These are phyloP conservation scores for Lagenorhynchus albirostris DNA, from an alignment of 2,113 vertebrate genomes.

Conservation along the genomic window DNA sequence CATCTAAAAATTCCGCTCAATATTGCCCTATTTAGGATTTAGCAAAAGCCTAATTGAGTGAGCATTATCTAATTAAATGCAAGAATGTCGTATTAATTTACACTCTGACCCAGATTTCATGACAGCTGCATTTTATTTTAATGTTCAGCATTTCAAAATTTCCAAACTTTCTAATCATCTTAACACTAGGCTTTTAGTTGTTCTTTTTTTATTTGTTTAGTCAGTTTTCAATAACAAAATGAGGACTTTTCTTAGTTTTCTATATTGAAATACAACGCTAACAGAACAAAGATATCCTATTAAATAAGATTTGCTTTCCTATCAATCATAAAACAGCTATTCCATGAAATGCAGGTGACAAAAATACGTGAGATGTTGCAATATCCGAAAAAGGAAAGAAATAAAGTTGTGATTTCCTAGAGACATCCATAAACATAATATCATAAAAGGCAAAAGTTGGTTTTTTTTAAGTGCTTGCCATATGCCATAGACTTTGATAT, in stretches of 20 bases:
- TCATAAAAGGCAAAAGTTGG: not conserved
- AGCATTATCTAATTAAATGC: not conserved
- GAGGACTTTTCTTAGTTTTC: not conserved
- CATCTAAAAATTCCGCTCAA: not conserved
- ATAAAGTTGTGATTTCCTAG: not conserved
- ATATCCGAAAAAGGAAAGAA: not conserved
- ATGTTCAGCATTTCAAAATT: not conserved
- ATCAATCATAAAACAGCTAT: not conserved
- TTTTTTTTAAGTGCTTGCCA: not conserved
- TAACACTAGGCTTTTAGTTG: not conserved
- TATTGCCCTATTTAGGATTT: not conserved
- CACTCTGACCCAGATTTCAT: not conserved
- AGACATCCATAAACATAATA: not conserved
- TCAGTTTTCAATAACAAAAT: not conserved
- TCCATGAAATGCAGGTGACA: not conserved
- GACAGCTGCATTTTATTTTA: not conserved
- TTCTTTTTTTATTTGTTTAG: not conserved
- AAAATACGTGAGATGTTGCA: not conserved
- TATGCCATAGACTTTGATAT: not conserved
- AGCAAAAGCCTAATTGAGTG: not conserved
- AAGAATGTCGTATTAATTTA: not conserved
- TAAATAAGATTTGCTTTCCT: constrained; percentile 3
- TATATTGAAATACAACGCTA: not conserved
- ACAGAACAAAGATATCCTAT: not conserved
- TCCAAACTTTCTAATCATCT: not conserved